Evolutionary conservation across 35 echinoderm and acorn worm species (phyloP), one percentile per base, ranked within the genome.

Genomic region (Diadema setosum): DNA sequence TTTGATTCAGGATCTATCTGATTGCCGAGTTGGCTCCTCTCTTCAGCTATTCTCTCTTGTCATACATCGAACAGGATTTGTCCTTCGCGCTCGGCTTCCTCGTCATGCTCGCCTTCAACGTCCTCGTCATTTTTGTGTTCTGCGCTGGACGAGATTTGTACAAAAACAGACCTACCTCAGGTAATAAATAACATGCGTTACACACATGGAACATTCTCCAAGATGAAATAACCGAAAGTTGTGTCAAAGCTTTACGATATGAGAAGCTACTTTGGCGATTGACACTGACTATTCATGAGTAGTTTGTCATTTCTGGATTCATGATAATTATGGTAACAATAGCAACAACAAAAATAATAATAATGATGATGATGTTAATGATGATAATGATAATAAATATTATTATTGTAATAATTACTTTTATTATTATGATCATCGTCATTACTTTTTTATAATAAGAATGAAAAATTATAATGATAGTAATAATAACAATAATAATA

Each of bases 21-120:
- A 92, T 94, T 42, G 92, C 94, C 70, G 94, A 99, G 43, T 78
- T 99, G 2, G 96, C 34, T 91, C 96, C 35, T 75, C 85, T 33
- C 58, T 99, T 73, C 20, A 70, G 92, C 20, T 99, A 91, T 44
- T 94, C 96, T 23, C 16, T 85, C 2, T 89, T 94, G 15, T 91
- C 88, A 29, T 99, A 94, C 43, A 60, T 99, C 9, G 91, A 99
- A 52, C 92, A 99, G 42, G 64, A 99, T 14, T 57, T 90, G 3
- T 87, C 86, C 25, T 99, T 99, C 70, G 81, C 70, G 15, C 58
- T 74, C 18, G 96, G 96, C 17, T 99, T 87, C 55, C 12, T 81
- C 30, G 85, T 99, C 37, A 89, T 93, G 31, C 85, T 90, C 34
- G 48, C 92, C 24, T 92, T 89, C 30, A 89, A 95, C 41, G 21